Evolutionary conservation across 2,797 vertebrate species (phyloP), one percentile per base, ranked within the genome.

Genomic region (Fratercula arctica): DNA sequence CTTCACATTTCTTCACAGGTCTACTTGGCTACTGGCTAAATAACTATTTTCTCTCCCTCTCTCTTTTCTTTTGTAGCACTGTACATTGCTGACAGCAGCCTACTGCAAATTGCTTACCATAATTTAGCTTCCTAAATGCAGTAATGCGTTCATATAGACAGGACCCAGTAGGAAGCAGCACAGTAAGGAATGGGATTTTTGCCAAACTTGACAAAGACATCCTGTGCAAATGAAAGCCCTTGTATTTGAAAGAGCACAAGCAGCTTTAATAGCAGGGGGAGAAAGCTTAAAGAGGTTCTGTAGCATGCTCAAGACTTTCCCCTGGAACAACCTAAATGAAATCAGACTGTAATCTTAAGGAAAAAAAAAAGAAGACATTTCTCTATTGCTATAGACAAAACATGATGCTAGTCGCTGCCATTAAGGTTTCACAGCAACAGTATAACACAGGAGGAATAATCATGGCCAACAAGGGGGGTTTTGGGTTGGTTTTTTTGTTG

Each of bases 1-100:
- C 86, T 96, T 91, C 91, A 76, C 94, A 95, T 95, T 83, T 93
- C 95, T 94, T 94, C 92, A 91, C 35, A 97, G 95, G 94, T 95
- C 68, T 94, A 35, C 95, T 95, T 73, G 87, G 69, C 89, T 93
- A 82, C 91, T 64, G 69, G 83, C 85, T 87, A 89, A 96, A 96
- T 50, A 93, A 89, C 91, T 60, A 89, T 77, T 90, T 87, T 95
- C 59, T 78, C 37, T 91, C 73, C 11, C 57, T 72, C 79, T 84
- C 57, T 83, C 77, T 73, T 53, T 66, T 45, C 92, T 95, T 93
- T 88, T 85, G 85, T 86, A 80, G 87, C 75, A 46, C 67, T 60
- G 78, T 50, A 73, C 12, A 3, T 14, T 73, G 85, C 87, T 93
- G 78, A 90, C 74, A 92, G 94, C 83, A 93, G 84, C 35, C 84